Evolutionary conservation across 1,140 invertebrate species (phyloP).

Genomic region (Sminthurides bifidus): DNA sequence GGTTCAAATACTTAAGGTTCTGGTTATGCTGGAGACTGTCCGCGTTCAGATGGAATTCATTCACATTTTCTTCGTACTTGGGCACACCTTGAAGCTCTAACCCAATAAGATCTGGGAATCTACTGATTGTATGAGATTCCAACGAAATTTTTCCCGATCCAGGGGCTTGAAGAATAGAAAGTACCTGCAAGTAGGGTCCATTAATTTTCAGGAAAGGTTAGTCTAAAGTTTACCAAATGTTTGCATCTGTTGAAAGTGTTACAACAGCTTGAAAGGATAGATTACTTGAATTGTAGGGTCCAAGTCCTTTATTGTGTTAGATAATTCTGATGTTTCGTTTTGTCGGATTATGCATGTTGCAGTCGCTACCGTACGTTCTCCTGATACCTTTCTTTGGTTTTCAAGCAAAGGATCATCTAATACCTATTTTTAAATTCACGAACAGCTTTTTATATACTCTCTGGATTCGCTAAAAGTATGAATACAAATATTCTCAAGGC

Average conservation of each 20-base stretch:
- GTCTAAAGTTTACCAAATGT: no score
- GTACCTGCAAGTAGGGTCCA: slow-evolving; percentile 38
- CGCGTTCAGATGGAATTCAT: slow-evolving; percentile 4
- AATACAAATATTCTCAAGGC: no score
- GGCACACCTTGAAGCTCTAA: slow-evolving; percentile 48
- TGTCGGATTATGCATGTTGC: slow-evolving; percentile 47
- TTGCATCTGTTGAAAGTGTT: no score
- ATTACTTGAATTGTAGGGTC: no score
- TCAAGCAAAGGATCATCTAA: slow-evolving; percentile 14
- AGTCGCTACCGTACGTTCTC: slow-evolving; percentile 36
- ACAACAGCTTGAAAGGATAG: no score
- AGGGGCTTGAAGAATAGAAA: slow-evolving; percentile 43
- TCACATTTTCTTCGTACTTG: neutral
- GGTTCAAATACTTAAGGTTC: slow-evolving; percentile 22
- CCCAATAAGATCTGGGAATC: slow-evolving; percentile 44
- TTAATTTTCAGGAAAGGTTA: neutral
- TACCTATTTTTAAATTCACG: slow-evolving; percentile 13
- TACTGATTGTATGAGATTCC: slow-evolving; percentile 41
- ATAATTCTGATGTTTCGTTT: slow-evolving; percentile 35
- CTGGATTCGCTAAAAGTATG: no score
- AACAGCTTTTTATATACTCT: no score
- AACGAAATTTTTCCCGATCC: slow-evolving; percentile 37
- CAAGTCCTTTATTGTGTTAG: slow-evolving; percentile 39
- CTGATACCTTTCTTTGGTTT: neutral
- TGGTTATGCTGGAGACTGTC: slow-evolving; percentile 10